Conservation (phyloP, 2,888 invertebrate species). For the Campopleginae sp. region DNA sequence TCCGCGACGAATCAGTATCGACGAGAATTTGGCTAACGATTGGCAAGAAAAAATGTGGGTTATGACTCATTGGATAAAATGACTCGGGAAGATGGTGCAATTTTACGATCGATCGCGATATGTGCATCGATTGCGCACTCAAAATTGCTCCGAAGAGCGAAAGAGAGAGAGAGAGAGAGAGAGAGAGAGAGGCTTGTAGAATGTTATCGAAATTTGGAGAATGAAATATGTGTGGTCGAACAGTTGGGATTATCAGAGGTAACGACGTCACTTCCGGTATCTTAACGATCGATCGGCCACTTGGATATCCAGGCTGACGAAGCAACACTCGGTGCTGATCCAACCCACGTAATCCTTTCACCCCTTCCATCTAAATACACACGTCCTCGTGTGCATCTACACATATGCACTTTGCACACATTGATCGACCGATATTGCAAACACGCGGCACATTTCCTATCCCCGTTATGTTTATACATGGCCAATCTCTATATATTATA, state of each 20-base stretch:
- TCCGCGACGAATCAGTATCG: not conserved
- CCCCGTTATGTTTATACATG: conserved; percentile 3
- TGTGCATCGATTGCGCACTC: not conserved
- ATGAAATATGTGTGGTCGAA: conserved; percentile 64
- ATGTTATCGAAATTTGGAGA: conserved; percentile 40
- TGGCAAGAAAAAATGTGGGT: not conserved
- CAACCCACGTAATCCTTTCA: conserved; percentile 29
- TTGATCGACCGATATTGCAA: conserved; percentile 26
- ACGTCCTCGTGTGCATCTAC: not conserved
- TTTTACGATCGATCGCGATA: conserved; percentile 8
- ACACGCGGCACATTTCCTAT: conserved; percentile 24
- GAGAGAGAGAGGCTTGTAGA: not conserved
- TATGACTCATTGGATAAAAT: conserved; percentile 1
- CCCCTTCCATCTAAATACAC: conserved; percentile 9
- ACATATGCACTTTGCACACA: conserved; percentile 8
- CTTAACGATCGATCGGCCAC: conserved; percentile 78
- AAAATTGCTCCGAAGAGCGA: not conserved
- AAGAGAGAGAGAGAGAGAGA: not conserved
- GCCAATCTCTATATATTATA: not conserved
- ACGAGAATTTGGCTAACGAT: not conserved
- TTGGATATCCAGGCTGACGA: conserved; percentile 70
- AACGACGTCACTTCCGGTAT: conserved; percentile 77
- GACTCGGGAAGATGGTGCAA: not conserved
- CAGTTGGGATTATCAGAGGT: conserved; percentile 69
- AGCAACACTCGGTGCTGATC: conserved; percentile 31